Evolutionary conservation across 2,797 vertebrate species (phyloP).

Genomic region (Hoplostethus atlanticus): DNA sequence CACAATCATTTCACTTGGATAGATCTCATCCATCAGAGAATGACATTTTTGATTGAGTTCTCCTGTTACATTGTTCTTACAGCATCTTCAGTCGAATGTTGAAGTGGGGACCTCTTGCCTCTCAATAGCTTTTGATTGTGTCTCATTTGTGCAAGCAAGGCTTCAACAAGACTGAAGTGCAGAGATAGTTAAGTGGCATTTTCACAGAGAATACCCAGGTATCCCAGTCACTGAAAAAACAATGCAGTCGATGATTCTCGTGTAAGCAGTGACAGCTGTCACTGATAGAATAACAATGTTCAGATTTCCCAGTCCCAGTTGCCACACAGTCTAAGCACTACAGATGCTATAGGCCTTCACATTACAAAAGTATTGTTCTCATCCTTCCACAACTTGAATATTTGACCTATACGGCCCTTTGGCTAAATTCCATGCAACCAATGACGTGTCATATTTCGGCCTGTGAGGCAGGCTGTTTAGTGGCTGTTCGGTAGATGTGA

Average conservation of each 20-base stretch:
- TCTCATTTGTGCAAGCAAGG: background rate
- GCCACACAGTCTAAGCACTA: too few species aligned
- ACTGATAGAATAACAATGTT: conserved; percentile 1
- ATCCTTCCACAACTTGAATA: too few species aligned
- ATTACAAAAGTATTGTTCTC: too few species aligned
- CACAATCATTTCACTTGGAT: conserved; percentile 62
- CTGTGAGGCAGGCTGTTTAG: too few species aligned
- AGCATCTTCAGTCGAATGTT: conserved; percentile 16
- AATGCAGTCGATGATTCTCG: background rate
- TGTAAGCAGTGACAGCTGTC: background rate
- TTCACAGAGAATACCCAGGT: background rate
- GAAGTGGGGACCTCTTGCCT: conserved; percentile 25
- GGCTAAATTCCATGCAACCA: too few species aligned
- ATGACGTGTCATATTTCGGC: too few species aligned
- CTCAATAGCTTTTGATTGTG: conserved; percentile 9
- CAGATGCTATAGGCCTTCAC: too few species aligned
- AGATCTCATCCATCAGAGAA: conserved; percentile 63
- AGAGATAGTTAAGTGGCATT: conserved; percentile 3
- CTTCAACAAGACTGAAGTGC: conserved; percentile 14
- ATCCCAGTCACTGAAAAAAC: background rate
- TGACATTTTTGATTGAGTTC: conserved; percentile 39
- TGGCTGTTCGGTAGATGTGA: too few species aligned
- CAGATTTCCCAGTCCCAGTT: too few species aligned
- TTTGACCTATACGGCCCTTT: too few species aligned
- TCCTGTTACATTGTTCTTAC: conserved; percentile 37